Evolutionary conservation across 2,797 vertebrate genomes (phyloP).

Genomic region (Helicolenus hilgendorfi): DNA sequence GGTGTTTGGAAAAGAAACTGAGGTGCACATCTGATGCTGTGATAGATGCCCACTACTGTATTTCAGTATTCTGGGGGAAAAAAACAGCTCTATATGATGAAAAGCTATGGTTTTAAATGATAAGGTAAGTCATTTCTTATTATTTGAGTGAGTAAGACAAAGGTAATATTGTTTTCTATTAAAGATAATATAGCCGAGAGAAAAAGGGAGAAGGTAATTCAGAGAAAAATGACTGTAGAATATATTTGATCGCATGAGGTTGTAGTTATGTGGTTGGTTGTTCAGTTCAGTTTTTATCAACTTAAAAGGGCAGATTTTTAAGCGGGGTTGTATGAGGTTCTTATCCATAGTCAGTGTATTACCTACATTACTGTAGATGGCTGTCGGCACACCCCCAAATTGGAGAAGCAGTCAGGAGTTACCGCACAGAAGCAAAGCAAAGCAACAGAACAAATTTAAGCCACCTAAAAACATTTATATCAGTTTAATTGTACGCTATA

Average conservation of each 20-base stretch:
- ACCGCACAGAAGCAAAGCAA: no score
- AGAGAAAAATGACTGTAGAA: neutral
- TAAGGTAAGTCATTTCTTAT: neutral
- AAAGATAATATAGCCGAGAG: neutral
- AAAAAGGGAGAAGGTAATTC: neutral
- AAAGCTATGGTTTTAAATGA: neutral
- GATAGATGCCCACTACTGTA: conserved; percentile 13
- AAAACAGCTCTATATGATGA: neutral
- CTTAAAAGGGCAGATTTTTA: neutral
- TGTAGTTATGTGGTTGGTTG: neutral
- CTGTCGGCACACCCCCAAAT: no score
- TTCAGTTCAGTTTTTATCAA: conserved; percentile 5
- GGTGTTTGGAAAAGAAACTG: conserved; percentile 68
- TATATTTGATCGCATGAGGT: neutral
- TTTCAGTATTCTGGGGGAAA: neutral
- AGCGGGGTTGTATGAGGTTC: no score
- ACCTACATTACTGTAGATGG: no score
- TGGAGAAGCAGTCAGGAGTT: no score
- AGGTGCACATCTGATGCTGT: conserved; percentile 62
- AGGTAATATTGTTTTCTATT: neutral
- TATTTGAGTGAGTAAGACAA: neutral
- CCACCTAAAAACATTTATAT: no score
- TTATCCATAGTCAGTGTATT: no score
- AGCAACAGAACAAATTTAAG: no score
- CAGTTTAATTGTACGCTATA: no score